A percentile compares a stretch with the other conserved stretches of the same genome.
These are phyloP conservation scores for Machimus rusticus DNA, from an alignment of 2,888 invertebrate species.

Conservation along the genomic window DNA sequence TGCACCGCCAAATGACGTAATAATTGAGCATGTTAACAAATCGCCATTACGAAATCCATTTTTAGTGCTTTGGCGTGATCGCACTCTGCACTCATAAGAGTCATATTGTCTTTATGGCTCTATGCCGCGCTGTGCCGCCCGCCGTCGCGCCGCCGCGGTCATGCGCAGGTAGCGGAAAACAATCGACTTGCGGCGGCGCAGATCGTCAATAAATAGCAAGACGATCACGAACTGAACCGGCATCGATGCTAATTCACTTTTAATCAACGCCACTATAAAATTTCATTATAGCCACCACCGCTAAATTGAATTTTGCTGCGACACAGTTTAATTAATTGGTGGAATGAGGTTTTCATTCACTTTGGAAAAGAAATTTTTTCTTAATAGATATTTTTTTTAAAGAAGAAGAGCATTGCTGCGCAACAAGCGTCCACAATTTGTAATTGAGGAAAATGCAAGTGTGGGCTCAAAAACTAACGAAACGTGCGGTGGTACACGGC, in stretches of 20 bases:
- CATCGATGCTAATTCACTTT: conserved; percentile 8
- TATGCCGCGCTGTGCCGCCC: not conserved
- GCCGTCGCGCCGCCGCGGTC: no score
- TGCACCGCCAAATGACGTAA: conserved; percentile 3
- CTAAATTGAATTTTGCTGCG: not conserved
- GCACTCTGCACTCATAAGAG: not conserved
- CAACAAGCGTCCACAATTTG: not conserved
- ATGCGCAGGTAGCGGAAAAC: not conserved
- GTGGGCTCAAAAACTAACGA: not conserved
- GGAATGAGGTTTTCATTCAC: not conserved
- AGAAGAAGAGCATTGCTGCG: not conserved
- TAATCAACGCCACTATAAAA: not conserved
- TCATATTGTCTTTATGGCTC: not conserved
- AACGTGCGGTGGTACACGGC: not conserved
- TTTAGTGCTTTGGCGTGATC: not conserved
- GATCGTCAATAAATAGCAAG: not conserved
- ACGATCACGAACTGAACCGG: not conserved
- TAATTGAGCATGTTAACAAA: conserved; percentile 13
- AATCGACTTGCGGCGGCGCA: not conserved
- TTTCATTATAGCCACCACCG: not conserved
- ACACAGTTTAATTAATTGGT: not conserved
- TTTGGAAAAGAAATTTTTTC: not conserved
- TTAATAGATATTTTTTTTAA: not conserved
- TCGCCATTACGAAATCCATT: not conserved
- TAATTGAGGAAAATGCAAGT: not conserved